Conservation (phyloP, 1,140 invertebrate genomes). For the Lucilia sericata region DNA sequence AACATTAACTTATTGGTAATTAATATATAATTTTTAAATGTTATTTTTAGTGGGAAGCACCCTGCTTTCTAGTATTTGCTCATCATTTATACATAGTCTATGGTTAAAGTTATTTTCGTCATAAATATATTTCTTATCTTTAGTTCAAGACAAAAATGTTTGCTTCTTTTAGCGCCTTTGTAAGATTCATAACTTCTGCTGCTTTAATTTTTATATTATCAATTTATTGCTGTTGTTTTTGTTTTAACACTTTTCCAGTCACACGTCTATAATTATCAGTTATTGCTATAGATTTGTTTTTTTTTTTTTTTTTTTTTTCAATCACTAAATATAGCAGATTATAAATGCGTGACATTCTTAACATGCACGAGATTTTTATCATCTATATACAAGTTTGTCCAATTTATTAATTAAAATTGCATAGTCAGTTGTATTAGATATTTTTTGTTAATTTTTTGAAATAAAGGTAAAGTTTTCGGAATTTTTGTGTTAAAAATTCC, state of each 20-base stretch:
- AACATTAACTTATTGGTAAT: neutral
- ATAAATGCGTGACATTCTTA: neutral
- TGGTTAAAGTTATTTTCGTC: slow-evolving; percentile 10
- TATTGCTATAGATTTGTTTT: neutral
- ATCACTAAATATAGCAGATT: neutral
- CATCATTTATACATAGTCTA: neutral
- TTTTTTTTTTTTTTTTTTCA: neutral
- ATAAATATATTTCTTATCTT: neutral
- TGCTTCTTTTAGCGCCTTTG: neutral
- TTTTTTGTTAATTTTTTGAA: too few relatives aligned
- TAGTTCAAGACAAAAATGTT: neutral
- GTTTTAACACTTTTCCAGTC: neutral
- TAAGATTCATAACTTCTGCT: neutral
- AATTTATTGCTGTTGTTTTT: neutral
- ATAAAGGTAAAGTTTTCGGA: too few relatives aligned
- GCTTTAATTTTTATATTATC: neutral
- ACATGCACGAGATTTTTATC: neutral
- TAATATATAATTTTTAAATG: neutral
- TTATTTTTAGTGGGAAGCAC: slow-evolving; percentile 21
- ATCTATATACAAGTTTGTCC: neutral
- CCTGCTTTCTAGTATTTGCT: neutral
- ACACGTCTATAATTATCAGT: neutral
- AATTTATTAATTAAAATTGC: too few relatives aligned
- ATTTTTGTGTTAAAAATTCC: too few relatives aligned
- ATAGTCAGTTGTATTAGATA: too few relatives aligned